phyloP scores from a whole-genome alignment of 2,113 vertebrate genomes.

The Dipodomys merriami region DNA sequence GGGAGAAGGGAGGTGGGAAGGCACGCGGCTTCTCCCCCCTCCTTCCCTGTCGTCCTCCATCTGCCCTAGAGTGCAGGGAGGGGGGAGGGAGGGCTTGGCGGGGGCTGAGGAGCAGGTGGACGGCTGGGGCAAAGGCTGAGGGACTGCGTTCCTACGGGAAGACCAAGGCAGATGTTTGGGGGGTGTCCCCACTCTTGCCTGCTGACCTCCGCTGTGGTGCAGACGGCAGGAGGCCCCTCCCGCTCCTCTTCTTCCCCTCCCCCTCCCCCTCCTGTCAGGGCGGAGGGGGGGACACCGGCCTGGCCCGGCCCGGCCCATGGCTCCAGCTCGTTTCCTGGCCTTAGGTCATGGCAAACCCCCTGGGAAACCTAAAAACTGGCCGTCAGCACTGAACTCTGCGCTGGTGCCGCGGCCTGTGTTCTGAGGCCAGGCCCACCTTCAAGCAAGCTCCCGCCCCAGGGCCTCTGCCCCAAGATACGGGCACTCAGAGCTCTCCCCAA shows the following conservation, averaged over 20 bases:
- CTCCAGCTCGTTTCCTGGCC: neutral
- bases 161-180: too few species aligned
- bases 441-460: neutral
- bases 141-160: too few species aligned
- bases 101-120: too few species aligned
- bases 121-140: accelerated
- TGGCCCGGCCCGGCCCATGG: neutral
- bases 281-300: too few species aligned
- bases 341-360: neutral
- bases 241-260: neutral
- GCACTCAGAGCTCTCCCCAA: neutral
- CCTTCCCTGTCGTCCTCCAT: too few species aligned
- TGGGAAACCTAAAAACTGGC: neutral
- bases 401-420: neutral
- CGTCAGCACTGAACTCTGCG: neutral
- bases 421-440: neutral
- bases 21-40: too few species aligned
- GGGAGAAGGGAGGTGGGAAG: accelerated
- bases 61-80: too few species aligned
- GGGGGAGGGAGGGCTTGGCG: too few species aligned
- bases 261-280: too few species aligned
- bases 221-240: too few species aligned
- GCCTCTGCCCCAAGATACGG: neutral
- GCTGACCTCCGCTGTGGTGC: too few species aligned
- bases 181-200: too few species aligned